Evolutionary conservation across 1,140 invertebrate species (phyloP), one percentile per base, ranked within the genome.

Genomic region (Contarinia nasturtii): DNA sequence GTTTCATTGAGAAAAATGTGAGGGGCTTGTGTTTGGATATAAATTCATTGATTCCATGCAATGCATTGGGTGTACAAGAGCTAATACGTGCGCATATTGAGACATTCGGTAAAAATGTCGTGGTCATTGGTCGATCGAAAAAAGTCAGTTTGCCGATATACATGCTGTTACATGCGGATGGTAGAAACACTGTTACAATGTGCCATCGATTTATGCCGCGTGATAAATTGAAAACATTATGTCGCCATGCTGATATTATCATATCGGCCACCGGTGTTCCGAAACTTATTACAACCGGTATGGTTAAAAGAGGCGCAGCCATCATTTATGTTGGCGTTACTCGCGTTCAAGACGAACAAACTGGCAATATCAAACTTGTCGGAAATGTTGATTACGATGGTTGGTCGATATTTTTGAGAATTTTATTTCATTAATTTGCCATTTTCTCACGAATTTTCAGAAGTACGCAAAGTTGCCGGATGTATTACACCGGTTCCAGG

Each of bases 271-370:
- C 83, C 48, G 83, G 84, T 49, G 72, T 88, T 46, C 82, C 84
- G 7, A 75, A 77, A 22, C 66, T 93, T 5, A 82, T 92, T 43
- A 84, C 73, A 48, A 76, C 78, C 15, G 76, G 88, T 45, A 90
- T 92, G 82, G 69, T 93, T 2, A 92, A 90, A 59, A 76, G 81
- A 7, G 87, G 87, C n/a, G 85, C 82, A 36, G 80, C 80, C 47
- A 66, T 92, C 17, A 88, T 92, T 50, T 88, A 92, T 66, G 82
- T 92, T 50, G 87, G 87, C 15, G 87, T 92, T 44, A 86, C 77
- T 1, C 71, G 80, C 54, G 66, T 89, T 8, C 70, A 68, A 22
- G 72, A 75, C 49, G 61, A 70, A 27, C 58, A 71, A 49, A 68
- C 72, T 2, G 80, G 80, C 3, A 80, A 80, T 55, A 72, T 67